A percentile compares a stretch with the other conserved stretches of the same genome.
phyloP scores from a whole-genome alignment of 2,888 invertebrate genomes.

The Ommatoiulus sabulosus region DNA sequence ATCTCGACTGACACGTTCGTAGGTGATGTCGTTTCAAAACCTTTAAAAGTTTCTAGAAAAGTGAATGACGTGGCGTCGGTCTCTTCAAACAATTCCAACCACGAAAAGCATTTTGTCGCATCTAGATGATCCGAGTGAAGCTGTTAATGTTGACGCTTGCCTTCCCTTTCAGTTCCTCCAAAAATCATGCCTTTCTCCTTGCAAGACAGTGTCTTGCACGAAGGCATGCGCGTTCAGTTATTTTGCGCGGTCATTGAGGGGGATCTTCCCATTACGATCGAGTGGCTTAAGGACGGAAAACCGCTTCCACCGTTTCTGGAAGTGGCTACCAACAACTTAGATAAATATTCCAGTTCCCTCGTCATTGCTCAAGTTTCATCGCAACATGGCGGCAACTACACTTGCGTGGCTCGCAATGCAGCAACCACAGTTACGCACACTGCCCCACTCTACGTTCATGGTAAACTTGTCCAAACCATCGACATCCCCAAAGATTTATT shows the following conservation, averaged over 20 bases:
- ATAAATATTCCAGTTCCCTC: conserved; percentile 58
- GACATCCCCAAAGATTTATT: not conserved
- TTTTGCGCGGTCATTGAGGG: conserved; percentile 67
- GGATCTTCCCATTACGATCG: conserved; percentile 65
- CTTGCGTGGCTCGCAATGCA: conserved; percentile 58
- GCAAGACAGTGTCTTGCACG: conserved; percentile 70
- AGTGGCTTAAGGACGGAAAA: conserved; percentile 71
- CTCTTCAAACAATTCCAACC: no score
- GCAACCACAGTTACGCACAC: conserved; percentile 57
- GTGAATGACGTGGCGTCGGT: no score
- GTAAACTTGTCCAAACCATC: conserved; percentile 52
- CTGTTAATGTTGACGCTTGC: conserved; percentile 61
- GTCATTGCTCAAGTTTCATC: conserved; percentile 57
- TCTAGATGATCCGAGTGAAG: not conserved
- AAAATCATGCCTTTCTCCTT: conserved; percentile 72
- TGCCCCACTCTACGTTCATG: conserved; percentile 58
- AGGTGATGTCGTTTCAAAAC: no score
- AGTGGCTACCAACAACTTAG: conserved; percentile 55
- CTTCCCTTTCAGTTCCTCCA: conserved; percentile 68
- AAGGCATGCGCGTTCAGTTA: conserved; percentile 71
- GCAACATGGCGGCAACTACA: conserved; percentile 59
- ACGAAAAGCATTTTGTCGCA: not conserved
- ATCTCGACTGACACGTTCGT: not conserved
- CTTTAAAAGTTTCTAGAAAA: no score
- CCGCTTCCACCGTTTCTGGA: conserved; percentile 59